These are phyloP conservation scores for Pampus argenteus DNA, from an alignment of 2,797 vertebrate genomes.

Conservation along the genomic window DNA sequence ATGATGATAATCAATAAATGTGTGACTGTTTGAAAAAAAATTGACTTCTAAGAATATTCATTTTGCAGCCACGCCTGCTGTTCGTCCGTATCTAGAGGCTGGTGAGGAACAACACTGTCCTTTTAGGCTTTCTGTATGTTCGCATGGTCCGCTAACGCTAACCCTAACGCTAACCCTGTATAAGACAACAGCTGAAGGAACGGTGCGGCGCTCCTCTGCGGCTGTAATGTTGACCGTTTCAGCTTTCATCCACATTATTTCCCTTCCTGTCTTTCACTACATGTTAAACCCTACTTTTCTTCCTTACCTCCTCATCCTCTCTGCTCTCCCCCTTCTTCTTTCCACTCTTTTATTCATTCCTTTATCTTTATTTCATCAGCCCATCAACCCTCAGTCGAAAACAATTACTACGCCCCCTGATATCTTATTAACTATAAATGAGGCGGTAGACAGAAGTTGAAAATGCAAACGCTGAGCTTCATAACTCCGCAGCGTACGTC, in stretches of 20 bases:
- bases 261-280: constrained; percentile 26
- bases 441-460: constrained; percentile 36
- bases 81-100: not conserved
- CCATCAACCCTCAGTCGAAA: constrained; percentile 69
- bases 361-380: constrained; percentile 80
- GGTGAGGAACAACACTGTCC: too few species aligned
- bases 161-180: too few species aligned
- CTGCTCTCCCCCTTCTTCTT: constrained; percentile 3
- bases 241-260: constrained; percentile 20
- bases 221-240: not conserved
- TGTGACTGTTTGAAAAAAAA: constrained; percentile 6
- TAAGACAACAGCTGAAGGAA: not conserved
- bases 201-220: not conserved
- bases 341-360: constrained; percentile 62
- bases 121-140: too few species aligned
- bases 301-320: constrained; percentile 5
- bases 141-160: too few species aligned
- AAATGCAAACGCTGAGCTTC: constrained; percentile 39
- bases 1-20: constrained; percentile 44
- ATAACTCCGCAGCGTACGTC: not conserved
- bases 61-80: not conserved
- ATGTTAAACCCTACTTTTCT: constrained; percentile 22
- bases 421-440: constrained; percentile 72
- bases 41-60: not conserved
- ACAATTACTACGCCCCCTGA: constrained; percentile 64